Percentiles rank a stretch among this genome's conserved stretches.
These are phyloP conservation scores for Premnoplex brunnescens DNA, from an alignment of 2,797 vertebrate genomes.

Conservation along the genomic window DNA sequence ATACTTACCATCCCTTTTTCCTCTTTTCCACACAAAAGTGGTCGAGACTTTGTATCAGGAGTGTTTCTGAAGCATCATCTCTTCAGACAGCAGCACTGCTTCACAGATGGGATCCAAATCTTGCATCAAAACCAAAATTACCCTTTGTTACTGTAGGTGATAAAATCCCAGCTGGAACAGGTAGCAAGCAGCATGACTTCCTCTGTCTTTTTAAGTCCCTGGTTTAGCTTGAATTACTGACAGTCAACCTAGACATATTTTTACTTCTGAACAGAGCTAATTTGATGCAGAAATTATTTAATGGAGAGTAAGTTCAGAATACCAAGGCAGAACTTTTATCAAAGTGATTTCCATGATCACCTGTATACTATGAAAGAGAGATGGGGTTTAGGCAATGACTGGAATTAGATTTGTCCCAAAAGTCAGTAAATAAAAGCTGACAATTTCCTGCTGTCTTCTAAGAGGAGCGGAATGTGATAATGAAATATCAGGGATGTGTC, in stretches of 20 bases:
- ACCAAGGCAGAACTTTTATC: background rate
- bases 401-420: background rate
- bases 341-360: background rate
- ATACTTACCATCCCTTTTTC: background rate
- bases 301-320: background rate
- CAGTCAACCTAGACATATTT: background rate
- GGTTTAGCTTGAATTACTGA: background rate
- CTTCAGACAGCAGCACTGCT: background rate
- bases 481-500: background rate
- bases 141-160: background rate
- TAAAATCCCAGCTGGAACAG: slow-evolving; percentile 27
- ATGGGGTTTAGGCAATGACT: background rate
- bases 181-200: background rate
- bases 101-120: background rate
- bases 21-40: background rate
- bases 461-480: background rate
- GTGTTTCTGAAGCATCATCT: background rate
- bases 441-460: background rate
- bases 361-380: background rate
- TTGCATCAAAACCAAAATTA: slow-evolving; percentile 1
- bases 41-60: background rate
- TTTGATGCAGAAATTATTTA: slow-evolving; percentile 3
- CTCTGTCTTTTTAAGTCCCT: background rate
- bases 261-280: background rate
- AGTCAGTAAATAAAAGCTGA: background rate